Conservation (phyloP, 2,113 vertebrate species). For the Neopipo cinnamomea region DNA sequence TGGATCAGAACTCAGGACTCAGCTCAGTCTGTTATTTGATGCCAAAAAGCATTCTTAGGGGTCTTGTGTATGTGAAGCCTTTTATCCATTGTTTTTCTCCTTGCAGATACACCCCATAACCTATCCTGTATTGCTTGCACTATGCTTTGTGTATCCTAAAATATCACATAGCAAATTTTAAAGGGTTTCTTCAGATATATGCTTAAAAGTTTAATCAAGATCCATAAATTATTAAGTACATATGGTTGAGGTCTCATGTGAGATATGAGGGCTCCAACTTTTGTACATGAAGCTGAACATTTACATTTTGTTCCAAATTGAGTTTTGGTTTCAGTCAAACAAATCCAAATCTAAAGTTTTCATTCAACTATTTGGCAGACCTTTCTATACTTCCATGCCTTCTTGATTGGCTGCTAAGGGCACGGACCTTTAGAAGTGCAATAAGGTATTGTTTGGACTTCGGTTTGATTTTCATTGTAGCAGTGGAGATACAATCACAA, state of each 20-base stretch:
- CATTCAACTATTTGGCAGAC: conserved; percentile 36
- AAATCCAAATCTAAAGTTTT: conserved; percentile 25
- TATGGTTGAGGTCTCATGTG: conserved; percentile 14
- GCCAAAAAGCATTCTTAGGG: neutral
- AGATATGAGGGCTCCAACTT: conserved; percentile 13
- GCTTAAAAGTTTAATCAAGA: conserved; percentile 4
- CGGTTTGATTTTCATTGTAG: neutral
- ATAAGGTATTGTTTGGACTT: neutral
- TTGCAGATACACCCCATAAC: neutral
- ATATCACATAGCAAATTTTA: neutral
- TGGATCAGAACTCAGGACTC: neutral
- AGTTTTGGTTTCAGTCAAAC: conserved; percentile 50
- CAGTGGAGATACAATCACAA: neutral
- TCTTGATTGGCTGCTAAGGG: conserved; percentile 8
- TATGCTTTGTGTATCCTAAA: neutral
- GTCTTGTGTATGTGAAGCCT: neutral
- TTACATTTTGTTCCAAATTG: conserved; percentile 35
- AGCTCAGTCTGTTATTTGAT: neutral
- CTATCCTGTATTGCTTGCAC: neutral
- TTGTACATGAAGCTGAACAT: conserved; percentile 31
- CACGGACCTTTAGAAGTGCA: conserved; percentile 5
- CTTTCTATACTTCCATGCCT: neutral
- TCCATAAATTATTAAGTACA: neutral
- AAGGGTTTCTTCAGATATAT: neutral
- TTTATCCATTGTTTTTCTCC: neutral